Evolutionary conservation across 2,888 invertebrate genomes (phyloP), one percentile per base, ranked within the genome.

Genomic region (Phaedon cochleariae): DNA sequence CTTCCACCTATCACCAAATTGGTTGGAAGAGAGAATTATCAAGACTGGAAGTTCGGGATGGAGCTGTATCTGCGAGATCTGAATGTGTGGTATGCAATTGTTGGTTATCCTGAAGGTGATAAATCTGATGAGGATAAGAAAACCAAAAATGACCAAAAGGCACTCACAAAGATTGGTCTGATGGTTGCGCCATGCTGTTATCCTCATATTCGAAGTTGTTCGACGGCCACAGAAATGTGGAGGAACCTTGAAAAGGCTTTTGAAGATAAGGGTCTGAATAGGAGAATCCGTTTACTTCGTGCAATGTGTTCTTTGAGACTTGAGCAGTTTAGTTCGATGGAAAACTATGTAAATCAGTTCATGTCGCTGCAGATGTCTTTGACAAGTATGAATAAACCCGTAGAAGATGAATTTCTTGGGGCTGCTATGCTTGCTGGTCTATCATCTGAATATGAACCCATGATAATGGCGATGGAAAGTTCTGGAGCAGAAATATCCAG

Each of bases 381-480:
- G 21, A 9, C 60, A 31, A 15, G 15, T 48, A 59, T 60, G 29
- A 41, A 26, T 1, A 15, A 26, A 10, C 55, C 54, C 1, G 22
- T 64, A 12, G 59, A 64, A 1, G 64, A 64, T 29, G 64, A 64
- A 34, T 61, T 60, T 21, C 12, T 64, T 21, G 64, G 58, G 1
- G 60, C 48, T 3, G 60, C 64, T 26, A 41, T 64, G 60, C 41
- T 67, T 12, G 49, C 52, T 45, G 63, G 63, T 10, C 22, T 67
- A 22, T 29, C 59, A 2, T 21, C 34, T 18, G 59, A 67, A 15
- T 67, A 64, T 63, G 62, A 67, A 10, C 67, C 63, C 1, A 64
- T 67, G 67, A 48, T 64, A 7, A 64, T 64, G 61, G 57, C 67
- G 5, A 18, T 65, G 4, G 64, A 67, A 51, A 65, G 48, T 58